Evolutionary conservation across 2,888 invertebrate species (phyloP).

Genomic region (Willowsia nigromaculata): DNA sequence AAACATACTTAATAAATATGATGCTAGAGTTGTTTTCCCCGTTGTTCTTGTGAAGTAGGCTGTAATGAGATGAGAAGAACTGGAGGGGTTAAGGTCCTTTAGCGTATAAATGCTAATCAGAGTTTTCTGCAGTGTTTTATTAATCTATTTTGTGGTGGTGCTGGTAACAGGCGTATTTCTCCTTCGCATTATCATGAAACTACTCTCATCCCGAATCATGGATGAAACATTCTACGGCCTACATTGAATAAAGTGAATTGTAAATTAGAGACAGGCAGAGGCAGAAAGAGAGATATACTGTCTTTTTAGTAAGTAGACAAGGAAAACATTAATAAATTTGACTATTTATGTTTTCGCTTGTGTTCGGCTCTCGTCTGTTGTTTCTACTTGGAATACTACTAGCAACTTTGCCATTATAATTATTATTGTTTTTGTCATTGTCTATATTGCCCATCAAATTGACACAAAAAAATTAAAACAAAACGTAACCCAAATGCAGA

Average conservation of each 20-base stretch:
- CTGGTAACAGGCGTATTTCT: not conserved
- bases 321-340: conserved; percentile 47
- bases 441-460: conserved; percentile 36
- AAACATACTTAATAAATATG: not conserved
- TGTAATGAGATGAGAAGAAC: conserved; percentile 36
- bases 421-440: conserved; percentile 10
- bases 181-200: not conserved
- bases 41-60: not conserved
- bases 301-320: not conserved
- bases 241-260: not conserved
- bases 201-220: not conserved
- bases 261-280: not conserved
- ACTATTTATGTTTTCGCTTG: conserved; percentile 14
- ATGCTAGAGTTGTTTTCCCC: not conserved
- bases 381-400: not conserved
- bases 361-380: not conserved
- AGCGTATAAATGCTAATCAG: conserved; percentile 37
- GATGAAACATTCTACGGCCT: not conserved
- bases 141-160: conserved; percentile 8
- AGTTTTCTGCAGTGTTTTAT: conserved; percentile 47
- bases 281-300: not conserved
- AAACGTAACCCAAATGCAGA: conserved; percentile 6
- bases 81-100: conserved; percentile 36
- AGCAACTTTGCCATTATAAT: conserved; percentile 9
- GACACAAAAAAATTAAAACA: conserved; percentile 22